These are phyloP conservation scores for Dryas iulia DNA, from an alignment of 1,140 invertebrate genomes.

Conservation along the genomic window DNA sequence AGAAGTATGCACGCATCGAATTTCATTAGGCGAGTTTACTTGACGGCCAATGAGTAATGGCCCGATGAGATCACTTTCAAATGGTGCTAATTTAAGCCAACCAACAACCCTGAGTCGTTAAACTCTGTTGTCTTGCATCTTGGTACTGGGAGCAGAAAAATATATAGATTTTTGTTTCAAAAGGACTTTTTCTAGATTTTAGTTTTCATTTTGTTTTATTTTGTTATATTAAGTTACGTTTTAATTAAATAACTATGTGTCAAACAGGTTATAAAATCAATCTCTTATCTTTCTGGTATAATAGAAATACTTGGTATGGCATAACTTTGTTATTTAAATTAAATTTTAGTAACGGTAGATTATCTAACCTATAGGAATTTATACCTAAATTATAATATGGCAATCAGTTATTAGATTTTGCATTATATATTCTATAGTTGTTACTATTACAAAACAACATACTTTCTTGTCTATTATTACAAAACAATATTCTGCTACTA, in stretches of 20 bases:
- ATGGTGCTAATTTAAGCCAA: conserved; percentile 58
- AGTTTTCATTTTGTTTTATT: neutral
- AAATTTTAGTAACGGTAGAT: too few species aligned
- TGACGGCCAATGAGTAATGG: conserved; percentile 64
- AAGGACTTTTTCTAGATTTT: neutral
- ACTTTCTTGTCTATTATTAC: too few species aligned
- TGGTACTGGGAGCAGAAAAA: neutral
- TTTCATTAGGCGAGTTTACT: conserved; percentile 43
- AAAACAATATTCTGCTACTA: too few species aligned
- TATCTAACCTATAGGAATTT: too few species aligned
- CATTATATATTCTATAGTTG: too few species aligned
- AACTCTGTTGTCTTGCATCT: conserved; percentile 26
- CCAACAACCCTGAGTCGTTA: conserved; percentile 38
- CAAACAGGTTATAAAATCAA: too few species aligned
- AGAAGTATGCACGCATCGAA: conserved; percentile 33
- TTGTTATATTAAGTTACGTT: too few species aligned
- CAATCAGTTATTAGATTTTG: too few species aligned
- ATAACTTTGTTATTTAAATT: too few species aligned
- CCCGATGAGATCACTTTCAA: conserved; percentile 67
- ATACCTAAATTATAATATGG: too few species aligned
- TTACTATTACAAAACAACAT: too few species aligned
- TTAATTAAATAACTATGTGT: too few species aligned
- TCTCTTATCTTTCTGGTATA: neutral
- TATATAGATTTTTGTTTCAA: neutral
- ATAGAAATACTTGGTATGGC: neutral